Conservation (phyloP, 2,888 invertebrate species). For the Thymelicus sylvestris region DNA sequence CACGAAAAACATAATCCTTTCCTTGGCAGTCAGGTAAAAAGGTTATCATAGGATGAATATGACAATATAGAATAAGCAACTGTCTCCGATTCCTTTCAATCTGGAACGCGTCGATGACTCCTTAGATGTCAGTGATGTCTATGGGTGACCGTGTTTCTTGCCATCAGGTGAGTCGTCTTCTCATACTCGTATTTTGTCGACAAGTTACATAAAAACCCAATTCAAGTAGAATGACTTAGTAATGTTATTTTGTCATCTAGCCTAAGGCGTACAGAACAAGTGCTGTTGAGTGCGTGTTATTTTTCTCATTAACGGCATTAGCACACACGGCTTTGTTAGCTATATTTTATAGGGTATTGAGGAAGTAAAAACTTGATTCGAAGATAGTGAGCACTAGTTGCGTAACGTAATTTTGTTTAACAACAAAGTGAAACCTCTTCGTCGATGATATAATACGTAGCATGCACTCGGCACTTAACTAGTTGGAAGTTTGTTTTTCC, state of each 20-base stretch:
- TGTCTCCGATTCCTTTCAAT: too few species aligned
- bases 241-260: constrained; percentile 15
- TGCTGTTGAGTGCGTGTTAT: constrained; percentile 13
- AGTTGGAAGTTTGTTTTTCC: constrained; percentile 26
- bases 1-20: too few species aligned
- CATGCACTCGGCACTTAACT: constrained; percentile 36
- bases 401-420: constrained; percentile 77
- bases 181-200: too few species aligned
- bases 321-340: constrained; percentile 31
- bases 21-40: too few species aligned
- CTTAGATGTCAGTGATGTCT: too few species aligned
- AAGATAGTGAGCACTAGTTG: constrained; percentile 64
- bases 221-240: not conserved
- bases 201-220: too few species aligned
- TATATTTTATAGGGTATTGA: constrained; percentile 48
- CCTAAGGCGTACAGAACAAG: constrained; percentile 18
- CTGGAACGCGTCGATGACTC: too few species aligned
- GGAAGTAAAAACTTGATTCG: constrained; percentile 61
- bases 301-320: constrained; percentile 34
- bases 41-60: too few species aligned
- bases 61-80: too few species aligned
- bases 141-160: too few species aligned
- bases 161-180: too few species aligned
- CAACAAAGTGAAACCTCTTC: constrained; percentile 74
- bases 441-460: constrained; percentile 70